Base-by-base conservation (phyloP, 1,140 invertebrate genomes). In the Varroa destructor region DNA sequence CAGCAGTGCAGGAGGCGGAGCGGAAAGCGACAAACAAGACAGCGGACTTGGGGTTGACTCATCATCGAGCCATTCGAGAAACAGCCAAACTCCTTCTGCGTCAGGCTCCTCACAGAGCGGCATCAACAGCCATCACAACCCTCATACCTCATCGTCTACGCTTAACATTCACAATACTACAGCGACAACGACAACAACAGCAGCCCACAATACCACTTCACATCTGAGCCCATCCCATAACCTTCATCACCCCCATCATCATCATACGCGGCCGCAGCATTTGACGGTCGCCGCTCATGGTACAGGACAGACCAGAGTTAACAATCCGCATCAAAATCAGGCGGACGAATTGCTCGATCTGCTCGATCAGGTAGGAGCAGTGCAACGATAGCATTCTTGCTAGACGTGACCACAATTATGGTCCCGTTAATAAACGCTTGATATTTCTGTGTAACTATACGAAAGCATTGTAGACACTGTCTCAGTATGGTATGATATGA, bases 1-100 rank as follows among this genome's bases (percentile, higher is more conserved):
- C 3, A 51, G 46, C 46, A 51, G 46, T 8, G 46, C 4, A 3
- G 46, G 46, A 51, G 46, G 61, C 61, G 61, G 61, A n/a, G 61
- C 61, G 12, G 61, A 67, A 46, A 67, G 61, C 61, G 61, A 67
- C 61, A 67, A 67, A 37, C 61, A 67, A 37, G 61, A 67, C 61
- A 67, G 61, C 46, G 61, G 61, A 40, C 61, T 67, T 46, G 61
- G 40, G 46, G 61, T 67, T 2, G 61, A 67, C 37, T 67, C 61
- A 37, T 67, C 61, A 14, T 51, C 46, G 8, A 51, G 46, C 8
- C 61, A 67, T 8, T 67, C 61, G 61, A 67, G 61, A 67, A 67
- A 67, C 46, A 43, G 40, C 14, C 61, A 67, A 40, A 67, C 61
- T 40, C 61, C 61, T 2, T 58, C 57, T 12, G 36, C 57, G 4